phyloP scores from a whole-genome alignment of 2,113 vertebrate species.

The Lagopus muta region DNA sequence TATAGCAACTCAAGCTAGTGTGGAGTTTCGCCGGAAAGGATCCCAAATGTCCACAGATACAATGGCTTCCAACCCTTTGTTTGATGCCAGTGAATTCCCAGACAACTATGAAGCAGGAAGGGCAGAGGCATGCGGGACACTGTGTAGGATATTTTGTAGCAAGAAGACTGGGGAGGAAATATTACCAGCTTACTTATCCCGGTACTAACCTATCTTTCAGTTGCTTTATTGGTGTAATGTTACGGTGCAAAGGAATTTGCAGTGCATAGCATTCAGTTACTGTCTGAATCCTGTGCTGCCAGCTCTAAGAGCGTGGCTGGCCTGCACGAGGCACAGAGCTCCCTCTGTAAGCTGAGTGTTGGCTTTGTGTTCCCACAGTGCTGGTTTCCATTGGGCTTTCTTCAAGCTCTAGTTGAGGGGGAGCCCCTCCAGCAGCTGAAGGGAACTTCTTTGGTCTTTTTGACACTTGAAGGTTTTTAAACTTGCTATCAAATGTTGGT shows the following conservation, averaged over 20 bases:
- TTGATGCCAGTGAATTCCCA: constrained; percentile 92
- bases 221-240: constrained; percentile 53
- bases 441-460: background rate
- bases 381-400: background rate
- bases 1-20: constrained; percentile 89
- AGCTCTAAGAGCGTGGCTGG: background rate
- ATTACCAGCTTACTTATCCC: constrained; percentile 95
- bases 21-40: constrained; percentile 93
- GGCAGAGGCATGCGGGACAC: constrained; percentile 94
- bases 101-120: constrained; percentile 96
- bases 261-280: background rate
- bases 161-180: constrained; percentile 98
- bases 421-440: background rate
- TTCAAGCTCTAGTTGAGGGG: background rate
- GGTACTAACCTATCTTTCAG: constrained; percentile 82
- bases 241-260: background rate
- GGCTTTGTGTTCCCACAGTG: background rate
- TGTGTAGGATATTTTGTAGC: constrained; percentile 98
- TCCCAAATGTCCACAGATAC: constrained; percentile 96
- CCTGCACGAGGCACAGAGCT: background rate
- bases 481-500: background rate
- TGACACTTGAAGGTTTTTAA: background rate
- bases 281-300: background rate
- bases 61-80: constrained; percentile 91
- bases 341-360: background rate